Evolutionary conservation across 2,888 invertebrate species (phyloP).

Genomic region (Piscicola geometra): DNA sequence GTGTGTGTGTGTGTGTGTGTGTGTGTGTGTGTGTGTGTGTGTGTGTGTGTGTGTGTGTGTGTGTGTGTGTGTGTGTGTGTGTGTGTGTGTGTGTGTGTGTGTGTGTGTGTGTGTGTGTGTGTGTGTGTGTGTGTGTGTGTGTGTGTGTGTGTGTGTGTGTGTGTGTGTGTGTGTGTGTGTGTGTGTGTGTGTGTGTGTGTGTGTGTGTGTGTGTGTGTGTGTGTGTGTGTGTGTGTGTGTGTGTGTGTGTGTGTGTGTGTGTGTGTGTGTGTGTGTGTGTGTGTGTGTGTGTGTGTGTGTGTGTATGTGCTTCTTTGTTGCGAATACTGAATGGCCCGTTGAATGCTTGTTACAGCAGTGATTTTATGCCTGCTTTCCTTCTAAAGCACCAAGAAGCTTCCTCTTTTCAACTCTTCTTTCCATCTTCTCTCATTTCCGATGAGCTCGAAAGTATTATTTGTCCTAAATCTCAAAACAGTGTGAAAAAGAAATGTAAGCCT

Average conservation of each 20-base stretch:
- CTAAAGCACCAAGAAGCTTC: no score
- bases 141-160: constrained; percentile 12
- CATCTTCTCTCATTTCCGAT: no score
- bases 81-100: constrained; percentile 14
- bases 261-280: constrained; percentile 15
- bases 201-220: constrained; percentile 15
- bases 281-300: constrained; percentile 13
- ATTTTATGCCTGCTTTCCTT: no score
- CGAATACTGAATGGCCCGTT: no score
- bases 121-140: constrained; percentile 8
- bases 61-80: constrained; percentile 13
- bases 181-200: constrained; percentile 15
- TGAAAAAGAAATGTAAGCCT: no score
- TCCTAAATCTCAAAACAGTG: no score
- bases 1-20: constrained; percentile 22
- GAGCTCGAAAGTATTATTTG: no score
- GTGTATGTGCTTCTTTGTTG: constrained; percentile 5
- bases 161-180: constrained; percentile 13
- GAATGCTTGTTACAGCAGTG: no score
- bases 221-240: background rate
- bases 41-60: no score
- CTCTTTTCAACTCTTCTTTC: no score
- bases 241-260: constrained; percentile 5
- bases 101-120: constrained; percentile 13
- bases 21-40: background rate